Base-by-base conservation (phyloP, 2,888 invertebrate species). In the Parnassius mnemosyne region DNA sequence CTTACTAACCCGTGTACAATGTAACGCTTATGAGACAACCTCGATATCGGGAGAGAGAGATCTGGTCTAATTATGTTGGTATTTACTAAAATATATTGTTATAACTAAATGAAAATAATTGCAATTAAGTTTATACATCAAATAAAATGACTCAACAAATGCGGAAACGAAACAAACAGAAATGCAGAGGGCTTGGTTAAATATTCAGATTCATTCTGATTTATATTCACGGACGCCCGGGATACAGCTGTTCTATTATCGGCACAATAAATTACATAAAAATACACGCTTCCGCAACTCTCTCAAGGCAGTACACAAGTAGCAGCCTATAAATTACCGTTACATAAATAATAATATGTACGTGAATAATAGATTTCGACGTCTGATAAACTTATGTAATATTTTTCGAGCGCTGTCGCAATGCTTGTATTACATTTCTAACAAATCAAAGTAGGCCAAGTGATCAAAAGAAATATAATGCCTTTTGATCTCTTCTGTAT, bases 291-390 rank as follows among this genome's bases (percentile, higher is more conserved):
- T 53, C 53, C 53, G 47, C 55, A 41, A 34, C 56, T 56, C 53
- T 34, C 42, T 25, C 53, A 10, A 51, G 50, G 20, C 47, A 46
- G 16, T n/a, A 46, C 20, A 25, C 59, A 51, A 53, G 57, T 47
- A 42, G 47, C 47, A 34, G 34, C 47, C 34, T 49, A 49, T 53
- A 64, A 63, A 57, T 60, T 43, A 50, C 12, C 44, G 41, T 64
- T 64, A 59, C 60, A 60, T 64, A 64, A 64, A 60, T 57, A 53
- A 60, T 57, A 53, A 63, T 60, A 57, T 53, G 53, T 44, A 57
- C 53, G 12, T 34, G 44, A 47, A 60, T 64, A 60, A 60, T 57
- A 50, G 44, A 53, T 64, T 53, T 60, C 63, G 41, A 57, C 59
- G 52, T 51, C 41, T 42, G 53, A 62, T 64, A 43, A 43, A 16